These are phyloP conservation scores for Odontomyia ornata DNA, from an alignment of 2,888 invertebrate species.

Conservation along the genomic window DNA sequence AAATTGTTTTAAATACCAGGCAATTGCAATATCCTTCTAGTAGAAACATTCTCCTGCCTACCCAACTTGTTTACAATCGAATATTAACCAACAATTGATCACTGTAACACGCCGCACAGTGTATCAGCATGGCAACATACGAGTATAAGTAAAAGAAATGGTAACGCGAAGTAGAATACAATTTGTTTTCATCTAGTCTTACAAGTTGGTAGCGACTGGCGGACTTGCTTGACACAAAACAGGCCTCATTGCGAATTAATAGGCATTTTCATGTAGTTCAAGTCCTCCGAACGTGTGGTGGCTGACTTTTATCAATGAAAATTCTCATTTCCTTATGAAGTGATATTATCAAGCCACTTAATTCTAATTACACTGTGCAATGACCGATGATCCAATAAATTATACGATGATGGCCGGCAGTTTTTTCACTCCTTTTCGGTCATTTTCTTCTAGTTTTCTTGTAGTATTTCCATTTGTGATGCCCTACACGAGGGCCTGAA, in stretches of 20 bases:
- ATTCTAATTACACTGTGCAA: slow-evolving; percentile 21
- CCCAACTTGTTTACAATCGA: too few species aligned
- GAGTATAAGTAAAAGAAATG: too few species aligned
- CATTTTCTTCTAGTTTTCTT: background rate
- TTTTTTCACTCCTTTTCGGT: background rate
- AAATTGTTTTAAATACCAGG: too few species aligned
- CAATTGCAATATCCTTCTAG: too few species aligned
- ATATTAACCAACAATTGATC: too few species aligned
- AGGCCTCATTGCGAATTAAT: background rate
- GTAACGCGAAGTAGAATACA: background rate
- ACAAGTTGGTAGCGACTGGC: background rate
- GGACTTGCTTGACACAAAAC: background rate
- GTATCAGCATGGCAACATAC: too few species aligned
- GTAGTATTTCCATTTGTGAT: background rate
- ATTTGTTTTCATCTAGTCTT: slow-evolving; percentile 3
- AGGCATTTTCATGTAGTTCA: slow-evolving; percentile 1
- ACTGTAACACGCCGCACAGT: too few species aligned
- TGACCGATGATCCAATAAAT: slow-evolving; percentile 21
- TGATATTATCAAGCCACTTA: slow-evolving; percentile 31
- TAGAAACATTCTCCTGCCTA: too few species aligned
- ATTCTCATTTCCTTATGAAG: slow-evolving; percentile 37
- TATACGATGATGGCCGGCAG: background rate
- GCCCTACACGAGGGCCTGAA: background rate
- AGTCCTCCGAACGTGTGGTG: background rate
- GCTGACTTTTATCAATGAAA: slow-evolving; percentile 30